Evolutionary conservation across 1,140 invertebrate genomes (phyloP), one percentile per base, ranked within the genome.

Genomic region (Drosophila ambigua): DNA sequence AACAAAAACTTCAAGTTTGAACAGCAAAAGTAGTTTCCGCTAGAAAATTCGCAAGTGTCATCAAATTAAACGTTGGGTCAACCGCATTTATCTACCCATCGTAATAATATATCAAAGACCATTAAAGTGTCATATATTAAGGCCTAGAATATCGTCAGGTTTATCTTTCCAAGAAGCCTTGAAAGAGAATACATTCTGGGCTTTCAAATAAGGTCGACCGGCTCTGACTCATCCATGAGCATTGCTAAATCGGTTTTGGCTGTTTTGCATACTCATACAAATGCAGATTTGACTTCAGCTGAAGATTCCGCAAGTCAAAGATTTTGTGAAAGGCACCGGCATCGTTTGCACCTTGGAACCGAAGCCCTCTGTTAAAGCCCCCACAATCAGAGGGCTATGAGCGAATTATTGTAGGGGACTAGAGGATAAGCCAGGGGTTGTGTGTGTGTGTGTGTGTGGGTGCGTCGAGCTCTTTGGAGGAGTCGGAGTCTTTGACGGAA

Each of bases 311-410:
- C 35, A 46, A 41, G 51, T 52, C 48, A 28, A 31, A 31, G 44
- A 16, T 57, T 65, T 79, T 77, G 80, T 83, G 80, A 83, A 85
- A 84, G 81, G 80, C 72, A 79, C 49, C 61, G 69, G 69, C 28
- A 64, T 48, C 59, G 28, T 23, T 43, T 16, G 31, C 44, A 16
- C 44, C 41, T 50, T 23, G 11, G 16, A 31, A 31, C 28, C 16
- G 16, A 16, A 16, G 16, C 16, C 16, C 16, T 68, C 65, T 31
- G 13, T 55, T 24, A 15, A 35, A 63, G 57, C 69, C 43, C 67
- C 58, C 57, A 72, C 69, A 41, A 28, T 28, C 24, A 9, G 6
- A 15, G 13, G 24, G n/a, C 45, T 16, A 13, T 43, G 7, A 8
- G 26, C 26, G 26, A 28, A 31, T 31, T 31, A 8, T 9, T 31